Base-by-base conservation (phyloP, 2,888 invertebrate species). In the Ctenicera cuprea region DNA sequence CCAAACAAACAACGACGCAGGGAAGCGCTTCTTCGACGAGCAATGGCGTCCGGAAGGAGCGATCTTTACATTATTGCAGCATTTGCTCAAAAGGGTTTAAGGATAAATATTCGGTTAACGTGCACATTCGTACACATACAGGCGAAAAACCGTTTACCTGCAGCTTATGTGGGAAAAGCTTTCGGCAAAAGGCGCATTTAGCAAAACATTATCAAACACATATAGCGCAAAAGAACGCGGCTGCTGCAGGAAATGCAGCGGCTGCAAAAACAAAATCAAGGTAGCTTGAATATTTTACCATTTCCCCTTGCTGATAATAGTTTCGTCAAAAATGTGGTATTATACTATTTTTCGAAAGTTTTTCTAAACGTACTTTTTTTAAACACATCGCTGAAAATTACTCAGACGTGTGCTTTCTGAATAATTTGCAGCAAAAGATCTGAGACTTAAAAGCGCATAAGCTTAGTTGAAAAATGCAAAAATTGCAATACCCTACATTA, bases 121-220 rank as follows among this genome's bases (percentile, higher is more conserved):
- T 98, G 57, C 99, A 99, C 87, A 96, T 98, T 80, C 91, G 98
- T 81, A 98, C 98, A 26, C 99, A 99, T 86, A 98, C 98, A 0
- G 98, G 98, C 0, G 98, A 99, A 87, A 98, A 99, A 85, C 98
- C 99, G 0, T 99, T 99, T 87, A 92, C 95, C 38, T 99, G 99
- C 86, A 94, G 94, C 16, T 90, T 97, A 71, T 99, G 99, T 86
- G 96, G 96, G 77, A 97, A 96, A 87, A 95, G 95, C 83, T 97
- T 97, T 88, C 91, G 96, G 61, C 96, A 97, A 86, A 97, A 97
- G 85, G 96, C 96, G 0, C 96, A 97, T 83, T 89, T 97, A 81
- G 96, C 96, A 74, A 97, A 97, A 86, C 96, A 97, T 88, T 95
- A 96, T 85, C 96, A 96, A 89, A 97, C 96, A 75, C 97, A 97